Conservation (phyloP, 2,113 vertebrate species). For the Helogale parvula region DNA sequence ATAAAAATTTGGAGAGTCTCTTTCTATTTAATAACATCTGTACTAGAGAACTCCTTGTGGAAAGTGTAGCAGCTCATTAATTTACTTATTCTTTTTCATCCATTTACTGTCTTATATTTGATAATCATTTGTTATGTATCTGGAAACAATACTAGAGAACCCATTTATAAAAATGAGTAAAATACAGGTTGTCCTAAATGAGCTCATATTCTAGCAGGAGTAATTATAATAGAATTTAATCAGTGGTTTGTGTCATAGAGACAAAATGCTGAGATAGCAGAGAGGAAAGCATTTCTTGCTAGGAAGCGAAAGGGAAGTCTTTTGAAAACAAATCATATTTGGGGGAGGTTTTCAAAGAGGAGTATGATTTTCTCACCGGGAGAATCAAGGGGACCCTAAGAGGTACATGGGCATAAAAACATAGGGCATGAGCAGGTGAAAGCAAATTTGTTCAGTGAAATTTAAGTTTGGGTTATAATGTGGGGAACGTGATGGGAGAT, state of each 20-base stretch:
- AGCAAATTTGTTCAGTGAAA: neutral
- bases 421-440: neutral
- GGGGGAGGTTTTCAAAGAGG: neutral
- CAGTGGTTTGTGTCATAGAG: neutral
- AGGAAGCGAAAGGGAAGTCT: neutral
- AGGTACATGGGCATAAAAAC: neutral
- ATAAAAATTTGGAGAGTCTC: neutral
- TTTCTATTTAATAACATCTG: neutral
- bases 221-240: neutral
- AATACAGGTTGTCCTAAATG: neutral
- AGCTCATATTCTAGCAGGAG: neutral
- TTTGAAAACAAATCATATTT: neutral
- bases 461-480: neutral
- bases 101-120: neutral
- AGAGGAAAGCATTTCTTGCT: neutral
- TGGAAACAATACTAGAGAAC: neutral
- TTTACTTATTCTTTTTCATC: neutral
- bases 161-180: neutral
- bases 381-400: neutral
- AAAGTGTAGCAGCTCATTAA: neutral
- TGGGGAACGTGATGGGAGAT: neutral
- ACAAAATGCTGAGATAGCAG: neutral
- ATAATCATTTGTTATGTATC: neutral
- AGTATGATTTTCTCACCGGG: neutral
- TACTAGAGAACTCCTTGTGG: neutral